Conservation (phyloP, 2,113 vertebrate genomes). For the Raja brachyura region DNA sequence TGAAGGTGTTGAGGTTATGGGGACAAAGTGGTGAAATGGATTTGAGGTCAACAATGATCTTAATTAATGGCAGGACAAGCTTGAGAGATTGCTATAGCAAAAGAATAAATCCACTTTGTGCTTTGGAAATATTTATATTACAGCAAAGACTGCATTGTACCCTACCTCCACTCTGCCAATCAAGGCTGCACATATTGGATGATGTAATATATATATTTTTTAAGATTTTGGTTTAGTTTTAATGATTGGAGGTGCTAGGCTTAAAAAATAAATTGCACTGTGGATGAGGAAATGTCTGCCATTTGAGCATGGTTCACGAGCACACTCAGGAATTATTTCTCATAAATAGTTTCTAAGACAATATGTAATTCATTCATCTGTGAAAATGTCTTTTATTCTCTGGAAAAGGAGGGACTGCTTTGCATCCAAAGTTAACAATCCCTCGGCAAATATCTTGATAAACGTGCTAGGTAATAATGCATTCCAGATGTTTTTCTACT, state of each 20-base stretch:
- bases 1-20: too few species aligned
- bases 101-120: neutral
- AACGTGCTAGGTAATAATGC: neutral
- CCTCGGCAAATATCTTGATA: neutral
- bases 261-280: neutral
- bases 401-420: neutral
- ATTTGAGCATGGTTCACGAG: neutral
- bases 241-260: neutral
- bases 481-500: slow-evolving; percentile 21
- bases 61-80: too few species aligned
- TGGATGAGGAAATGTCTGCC: neutral
- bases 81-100: neutral
- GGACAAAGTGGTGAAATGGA: too few species aligned
- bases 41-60: too few species aligned
- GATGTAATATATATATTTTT: neutral
- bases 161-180: neutral
- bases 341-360: neutral
- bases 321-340: neutral
- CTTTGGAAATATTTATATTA: neutral
- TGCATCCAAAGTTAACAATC: neutral
- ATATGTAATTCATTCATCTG: neutral
- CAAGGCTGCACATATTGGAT: neutral
- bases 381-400: neutral
- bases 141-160: neutral
- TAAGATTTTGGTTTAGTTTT: neutral